Evolutionary conservation across 2,797 vertebrate species (phyloP).

Genomic region (Channa striata): DNA sequence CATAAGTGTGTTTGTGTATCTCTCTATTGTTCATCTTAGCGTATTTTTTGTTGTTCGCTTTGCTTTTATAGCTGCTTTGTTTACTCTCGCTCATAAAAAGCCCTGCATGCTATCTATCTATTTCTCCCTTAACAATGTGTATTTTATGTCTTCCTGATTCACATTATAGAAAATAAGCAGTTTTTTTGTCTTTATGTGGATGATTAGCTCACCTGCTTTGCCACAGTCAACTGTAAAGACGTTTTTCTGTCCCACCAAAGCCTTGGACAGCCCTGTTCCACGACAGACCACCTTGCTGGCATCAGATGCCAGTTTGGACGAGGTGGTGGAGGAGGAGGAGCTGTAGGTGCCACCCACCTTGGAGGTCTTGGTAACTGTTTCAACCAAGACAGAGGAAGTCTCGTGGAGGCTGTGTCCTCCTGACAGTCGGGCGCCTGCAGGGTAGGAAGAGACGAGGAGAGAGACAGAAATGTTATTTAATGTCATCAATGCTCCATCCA

Average conservation of each 20-base stretch:
- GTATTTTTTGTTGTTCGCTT: slow-evolving; percentile 24
- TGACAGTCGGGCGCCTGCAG: slow-evolving; percentile 89
- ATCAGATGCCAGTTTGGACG: slow-evolving; percentile 89
- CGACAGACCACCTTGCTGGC: slow-evolving; percentile 94
- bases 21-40: not conserved
- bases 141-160: too few species aligned
- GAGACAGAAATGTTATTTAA: slow-evolving; percentile 41
- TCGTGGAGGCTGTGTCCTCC: slow-evolving; percentile 97
- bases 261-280: slow-evolving; percentile 89
- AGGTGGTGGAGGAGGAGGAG: slow-evolving; percentile 80
- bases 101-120: not conserved
- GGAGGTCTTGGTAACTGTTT: slow-evolving; percentile 91
- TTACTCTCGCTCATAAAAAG: slow-evolving; percentile 5
- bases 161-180: not conserved
- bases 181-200: not conserved
- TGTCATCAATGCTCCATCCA: slow-evolving; percentile 35
- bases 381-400: slow-evolving; percentile 94
- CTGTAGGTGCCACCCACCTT: slow-evolving; percentile 87
- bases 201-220: slow-evolving; percentile 89
- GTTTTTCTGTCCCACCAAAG: slow-evolving; percentile 93
- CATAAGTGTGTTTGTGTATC: slow-evolving; percentile 9
- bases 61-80: not conserved
- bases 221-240: slow-evolving; percentile 94
- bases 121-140: too few species aligned
- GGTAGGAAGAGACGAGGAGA: slow-evolving; percentile 14